Evolutionary conservation across 2,797 vertebrate species (phyloP), one percentile per base, ranked within the genome.

Genomic region (Phaenicophaeus curvirostris): DNA sequence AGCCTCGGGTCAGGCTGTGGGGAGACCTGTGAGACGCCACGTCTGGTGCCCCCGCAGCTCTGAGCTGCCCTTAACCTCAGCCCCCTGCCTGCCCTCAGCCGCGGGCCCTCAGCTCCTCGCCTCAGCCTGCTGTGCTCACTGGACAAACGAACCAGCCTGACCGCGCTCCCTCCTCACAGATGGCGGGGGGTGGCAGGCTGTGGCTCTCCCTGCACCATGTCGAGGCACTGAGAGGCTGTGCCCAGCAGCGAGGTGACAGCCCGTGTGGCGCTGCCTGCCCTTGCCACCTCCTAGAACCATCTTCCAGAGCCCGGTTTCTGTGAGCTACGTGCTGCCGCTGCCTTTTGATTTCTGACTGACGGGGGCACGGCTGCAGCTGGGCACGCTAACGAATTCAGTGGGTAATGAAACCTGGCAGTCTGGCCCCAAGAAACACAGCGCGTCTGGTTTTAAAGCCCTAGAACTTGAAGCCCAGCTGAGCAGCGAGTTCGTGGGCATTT

Each of bases 121-220:
- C 76, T 44, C 57, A 15, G 39, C 76, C 78, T 15, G 1, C 25
- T 48, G 48, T 0, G 1, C 44, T 13, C 24, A 28, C 58, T 2
- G n/a, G n/a, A n/a, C n/a, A n/a, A n/a, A n/a, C n/a, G n/a, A n/a
- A n/a, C 20, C 19, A 6, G 46, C 67, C 8, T 13, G 39, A 11
- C 48, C 1, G 1, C 0, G 1, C 46, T 15, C 27, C 27, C 41
- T 42, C 9, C 0, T 19, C 0, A 39, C 67, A n/a, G 6, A 15
- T 17, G 58, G 57, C 17, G 8, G 55, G 35, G 35, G 12, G 27
- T 14, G 42, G 13, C 42, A 14, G 42, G 42, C 16, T 42, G 6
- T 7, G 66, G 55, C 33, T 44, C 14, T 62, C 30, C 46, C 35
- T 15, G n/a, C 13, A 6, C 11, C 15, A 0, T 2, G 11, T 13